Conservation (phyloP, 2,888 invertebrate genomes). For the Dynastes maya region DNA sequence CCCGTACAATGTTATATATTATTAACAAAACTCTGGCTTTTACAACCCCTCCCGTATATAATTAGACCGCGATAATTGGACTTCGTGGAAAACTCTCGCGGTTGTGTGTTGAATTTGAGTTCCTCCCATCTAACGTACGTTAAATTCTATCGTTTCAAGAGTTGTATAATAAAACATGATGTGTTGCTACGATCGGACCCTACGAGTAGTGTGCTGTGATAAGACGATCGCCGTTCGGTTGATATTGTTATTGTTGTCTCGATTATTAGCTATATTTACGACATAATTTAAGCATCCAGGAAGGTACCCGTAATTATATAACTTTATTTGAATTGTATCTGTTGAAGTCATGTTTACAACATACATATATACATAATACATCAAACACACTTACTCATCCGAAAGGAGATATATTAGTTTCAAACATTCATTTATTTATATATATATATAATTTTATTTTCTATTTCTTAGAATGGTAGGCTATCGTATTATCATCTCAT, state of each 20-base stretch:
- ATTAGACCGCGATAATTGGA: constrained; percentile 40
- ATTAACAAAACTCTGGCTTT: constrained; percentile 60
- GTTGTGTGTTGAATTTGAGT: neutral
- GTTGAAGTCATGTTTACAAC: constrained; percentile 36
- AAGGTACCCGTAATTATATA: constrained; percentile 36
- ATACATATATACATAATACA: constrained; percentile 7
- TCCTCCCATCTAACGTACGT: neutral
- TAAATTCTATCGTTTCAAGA: neutral
- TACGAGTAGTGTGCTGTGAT: constrained; percentile 31
- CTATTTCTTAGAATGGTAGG: constrained; percentile 18
- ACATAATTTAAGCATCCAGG: constrained; percentile 27
- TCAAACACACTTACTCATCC: constrained; percentile 14
- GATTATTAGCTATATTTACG: constrained; percentile 31
- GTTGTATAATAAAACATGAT: constrained; percentile 25
- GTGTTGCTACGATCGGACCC: constrained; percentile 24
- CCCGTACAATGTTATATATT: constrained; percentile 66
- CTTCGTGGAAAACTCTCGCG: constrained; percentile 6
- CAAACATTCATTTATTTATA: neutral
- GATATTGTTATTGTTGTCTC: constrained; percentile 33
- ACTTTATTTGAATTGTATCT: constrained; percentile 38
- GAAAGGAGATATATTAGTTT: neutral
- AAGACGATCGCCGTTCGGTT: constrained; percentile 31
- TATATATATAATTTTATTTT: neutral
- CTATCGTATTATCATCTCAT: constrained; percentile 20
- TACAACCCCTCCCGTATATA: constrained; percentile 7